Conservation (phyloP, 2,888 invertebrate species). For the Drosophila maculinotata region DNA sequence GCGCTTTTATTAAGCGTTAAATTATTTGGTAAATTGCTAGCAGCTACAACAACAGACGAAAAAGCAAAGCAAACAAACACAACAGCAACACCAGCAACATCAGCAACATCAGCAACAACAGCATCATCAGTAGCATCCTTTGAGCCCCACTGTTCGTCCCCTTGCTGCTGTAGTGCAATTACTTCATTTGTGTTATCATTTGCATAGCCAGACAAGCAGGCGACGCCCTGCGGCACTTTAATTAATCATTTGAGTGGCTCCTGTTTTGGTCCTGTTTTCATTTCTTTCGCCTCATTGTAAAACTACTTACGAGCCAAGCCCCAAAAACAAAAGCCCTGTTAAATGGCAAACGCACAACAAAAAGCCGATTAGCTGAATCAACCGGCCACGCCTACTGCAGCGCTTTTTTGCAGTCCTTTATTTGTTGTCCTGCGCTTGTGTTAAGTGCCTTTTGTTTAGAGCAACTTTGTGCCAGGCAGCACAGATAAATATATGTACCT, state of each 20-base stretch:
- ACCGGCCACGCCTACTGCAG: constrained; percentile 55
- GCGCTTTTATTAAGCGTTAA: constrained; percentile 79
- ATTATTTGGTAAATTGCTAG: constrained; percentile 79
- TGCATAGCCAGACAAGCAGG: constrained; percentile 60
- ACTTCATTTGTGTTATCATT: constrained; percentile 76
- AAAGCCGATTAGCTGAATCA: constrained; percentile 72
- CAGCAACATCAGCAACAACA: constrained; percentile 1
- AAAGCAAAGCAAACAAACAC: constrained; percentile 71
- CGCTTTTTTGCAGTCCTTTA: constrained; percentile 8
- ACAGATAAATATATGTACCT: constrained; percentile 42
- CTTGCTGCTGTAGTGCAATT: constrained; percentile 38
- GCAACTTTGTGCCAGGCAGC: constrained; percentile 53
- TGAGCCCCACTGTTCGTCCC: not conserved
- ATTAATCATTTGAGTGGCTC: constrained; percentile 74
- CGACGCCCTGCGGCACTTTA: constrained; percentile 71
- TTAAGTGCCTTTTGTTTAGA: constrained; percentile 50
- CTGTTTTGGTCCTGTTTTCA: constrained; percentile 17
- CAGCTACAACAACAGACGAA: constrained; percentile 50
- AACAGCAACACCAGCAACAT: constrained; percentile 25
- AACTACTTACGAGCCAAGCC: constrained; percentile 63
- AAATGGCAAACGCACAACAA: constrained; percentile 54
- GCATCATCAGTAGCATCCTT: constrained; percentile 1
- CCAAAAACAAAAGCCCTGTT: constrained; percentile 32
- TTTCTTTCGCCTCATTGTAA: constrained; percentile 37
- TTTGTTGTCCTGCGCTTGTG: constrained; percentile 25